Evolutionary conservation across 2,888 invertebrate genomes (phyloP).

Genomic region (Synergus umbraculus): DNA sequence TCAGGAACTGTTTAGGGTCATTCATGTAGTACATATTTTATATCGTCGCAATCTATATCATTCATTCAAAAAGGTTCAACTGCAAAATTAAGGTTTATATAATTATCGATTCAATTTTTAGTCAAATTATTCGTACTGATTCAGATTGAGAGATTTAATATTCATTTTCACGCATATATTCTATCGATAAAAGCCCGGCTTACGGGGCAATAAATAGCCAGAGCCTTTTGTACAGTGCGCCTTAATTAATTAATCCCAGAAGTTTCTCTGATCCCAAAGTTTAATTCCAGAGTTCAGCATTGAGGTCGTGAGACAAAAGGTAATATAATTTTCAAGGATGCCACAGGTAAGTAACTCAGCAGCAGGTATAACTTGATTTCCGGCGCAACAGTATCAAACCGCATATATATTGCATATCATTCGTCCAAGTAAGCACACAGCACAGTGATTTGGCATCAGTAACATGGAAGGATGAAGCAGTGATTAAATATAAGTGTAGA

Average conservation of each 20-base stretch:
- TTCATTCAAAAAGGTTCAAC: too few relatives aligned
- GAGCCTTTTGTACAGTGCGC: background rate
- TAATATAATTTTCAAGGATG: background rate
- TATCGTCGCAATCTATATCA: too few relatives aligned
- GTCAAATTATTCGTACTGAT: too few relatives aligned
- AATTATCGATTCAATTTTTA: too few relatives aligned
- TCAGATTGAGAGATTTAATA: background rate
- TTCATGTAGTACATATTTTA: too few relatives aligned
- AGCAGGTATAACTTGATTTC: slow-evolving; percentile 24
- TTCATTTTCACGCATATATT: slow-evolving; percentile 13
- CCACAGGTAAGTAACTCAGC: background rate
- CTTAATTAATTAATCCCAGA: background rate
- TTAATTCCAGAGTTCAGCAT: background rate
- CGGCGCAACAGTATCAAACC: background rate
- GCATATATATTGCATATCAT: background rate
- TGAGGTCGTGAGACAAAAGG: background rate
- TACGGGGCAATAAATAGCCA: background rate
- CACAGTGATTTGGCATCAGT: slow-evolving; percentile 2
- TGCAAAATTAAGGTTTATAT: too few relatives aligned
- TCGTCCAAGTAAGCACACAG: background rate
- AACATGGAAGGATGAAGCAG: slow-evolving; percentile 3
- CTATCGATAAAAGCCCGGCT: slow-evolving; percentile 17
- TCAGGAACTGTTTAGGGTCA: too few relatives aligned
- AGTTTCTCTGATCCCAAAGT: background rate
- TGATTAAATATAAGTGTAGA: slow-evolving; percentile 3